phyloP scores from a whole-genome alignment of 2,888 invertebrate species.

The Orthonevra nobilis region DNA sequence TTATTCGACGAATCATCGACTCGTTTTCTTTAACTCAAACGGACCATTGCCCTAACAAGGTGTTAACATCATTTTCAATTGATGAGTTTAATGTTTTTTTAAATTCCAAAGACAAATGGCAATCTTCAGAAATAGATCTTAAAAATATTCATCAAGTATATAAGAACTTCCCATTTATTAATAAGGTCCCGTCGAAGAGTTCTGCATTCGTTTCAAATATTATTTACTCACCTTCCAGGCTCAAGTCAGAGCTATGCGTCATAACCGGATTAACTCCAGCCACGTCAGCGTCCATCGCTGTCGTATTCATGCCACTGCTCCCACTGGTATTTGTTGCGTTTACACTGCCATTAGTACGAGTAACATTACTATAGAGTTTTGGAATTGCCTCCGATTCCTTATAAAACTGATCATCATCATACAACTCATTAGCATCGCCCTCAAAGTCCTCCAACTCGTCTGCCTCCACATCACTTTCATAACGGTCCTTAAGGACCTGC shows the following conservation, averaged over 20 bases:
- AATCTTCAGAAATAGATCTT: too few relatives aligned
- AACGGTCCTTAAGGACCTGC: constrained; percentile 90
- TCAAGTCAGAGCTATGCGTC: constrained; percentile 78
- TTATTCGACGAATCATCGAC: too few relatives aligned
- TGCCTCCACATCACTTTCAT: constrained; percentile 88
- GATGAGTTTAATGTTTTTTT: too few relatives aligned
- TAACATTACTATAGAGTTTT: constrained; percentile 79
- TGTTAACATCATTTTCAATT: too few relatives aligned
- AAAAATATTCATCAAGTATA: too few relatives aligned
- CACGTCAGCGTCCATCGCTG: constrained; percentile 73
- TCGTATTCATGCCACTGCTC: constrained; percentile 71
- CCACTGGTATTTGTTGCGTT: constrained; percentile 70
- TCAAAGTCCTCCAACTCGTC: constrained; percentile 85
- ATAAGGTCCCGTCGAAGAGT: too few relatives aligned
- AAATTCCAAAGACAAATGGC: too few relatives aligned
- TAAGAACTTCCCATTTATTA: too few relatives aligned
- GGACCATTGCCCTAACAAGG: too few relatives aligned
- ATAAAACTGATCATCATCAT: constrained; percentile 82
- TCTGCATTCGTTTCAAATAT: too few relatives aligned
- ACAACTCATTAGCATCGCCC: constrained; percentile 81
- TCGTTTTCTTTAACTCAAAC: too few relatives aligned
- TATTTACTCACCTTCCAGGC: constrained; percentile 77
- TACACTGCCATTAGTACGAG: constrained; percentile 71
- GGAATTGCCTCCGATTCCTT: constrained; percentile 82
- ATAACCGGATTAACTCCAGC: constrained; percentile 77